A percentile compares a stretch with the other conserved stretches of the same genome.
Evolutionary conservation across 2,113 vertebrate species (phyloP).

Genomic region (Brachypodius melanocephalos): DNA sequence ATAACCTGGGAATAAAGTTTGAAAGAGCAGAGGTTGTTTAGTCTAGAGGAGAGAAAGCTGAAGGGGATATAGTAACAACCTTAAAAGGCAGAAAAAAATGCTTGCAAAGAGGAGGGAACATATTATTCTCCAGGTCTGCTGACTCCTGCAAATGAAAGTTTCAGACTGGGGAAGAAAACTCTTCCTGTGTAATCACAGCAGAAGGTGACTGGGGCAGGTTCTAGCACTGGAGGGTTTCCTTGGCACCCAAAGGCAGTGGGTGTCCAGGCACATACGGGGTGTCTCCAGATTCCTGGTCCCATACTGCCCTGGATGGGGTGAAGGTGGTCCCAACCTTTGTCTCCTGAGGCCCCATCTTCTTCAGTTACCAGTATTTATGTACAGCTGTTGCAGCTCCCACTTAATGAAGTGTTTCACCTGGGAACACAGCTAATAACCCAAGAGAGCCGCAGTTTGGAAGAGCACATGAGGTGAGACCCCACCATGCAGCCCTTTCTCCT

Average conservation of each 20-base stretch:
- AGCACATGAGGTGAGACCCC: accelerated
- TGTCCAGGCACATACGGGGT: not conserved
- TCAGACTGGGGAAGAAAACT: not conserved
- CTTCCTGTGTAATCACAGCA: not conserved
- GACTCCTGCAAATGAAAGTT: not conserved
- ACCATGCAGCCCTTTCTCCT: not conserved
- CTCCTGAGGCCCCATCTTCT: not conserved
- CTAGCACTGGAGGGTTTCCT: not conserved
- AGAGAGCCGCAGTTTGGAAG: not conserved
- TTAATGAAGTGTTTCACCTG: constrained; percentile 4
- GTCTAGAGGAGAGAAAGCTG: not conserved
- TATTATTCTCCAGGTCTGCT: not conserved
- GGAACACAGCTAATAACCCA: not conserved
- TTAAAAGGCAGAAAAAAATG: not conserved
- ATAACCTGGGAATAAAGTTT: constrained; percentile 4
- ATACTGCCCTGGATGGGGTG: accelerated
- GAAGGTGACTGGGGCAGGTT: not conserved
- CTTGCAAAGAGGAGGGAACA: not conserved
- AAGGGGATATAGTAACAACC: not conserved
- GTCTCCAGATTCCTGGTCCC: accelerated
- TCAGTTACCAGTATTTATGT: not conserved
- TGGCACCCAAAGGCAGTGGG: not conserved
- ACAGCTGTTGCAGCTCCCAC: not conserved
- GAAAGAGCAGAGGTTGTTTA: constrained; percentile 35
- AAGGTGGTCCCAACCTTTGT: not conserved